Conservation (phyloP, 2,888 invertebrate species). For the Elysia crispata region DNA sequence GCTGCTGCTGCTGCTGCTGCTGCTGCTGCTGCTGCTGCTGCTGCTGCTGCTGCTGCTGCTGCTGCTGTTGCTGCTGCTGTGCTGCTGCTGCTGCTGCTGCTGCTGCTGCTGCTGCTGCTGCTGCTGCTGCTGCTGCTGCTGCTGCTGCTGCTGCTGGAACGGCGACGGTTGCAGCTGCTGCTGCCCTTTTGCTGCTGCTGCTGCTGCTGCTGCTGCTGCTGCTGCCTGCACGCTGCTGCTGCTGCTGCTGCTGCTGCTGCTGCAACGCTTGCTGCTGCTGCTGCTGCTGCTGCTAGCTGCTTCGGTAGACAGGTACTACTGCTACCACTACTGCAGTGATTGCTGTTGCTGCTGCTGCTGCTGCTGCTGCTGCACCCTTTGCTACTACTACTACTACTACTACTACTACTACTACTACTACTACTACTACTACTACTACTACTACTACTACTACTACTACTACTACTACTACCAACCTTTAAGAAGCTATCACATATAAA, state of each 20-base stretch:
- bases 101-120: conserved; percentile 14
- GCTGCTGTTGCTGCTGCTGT: conserved; percentile 28
- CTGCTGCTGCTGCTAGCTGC: too few species aligned
- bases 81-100: not conserved
- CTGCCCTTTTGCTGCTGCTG: too few species aligned
- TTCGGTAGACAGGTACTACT: too few species aligned
- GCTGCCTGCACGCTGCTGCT: too few species aligned
- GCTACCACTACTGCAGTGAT: too few species aligned
- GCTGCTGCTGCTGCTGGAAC: not conserved
- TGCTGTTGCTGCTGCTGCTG: not conserved
- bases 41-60: conserved; percentile 26
- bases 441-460: conserved; percentile 35
- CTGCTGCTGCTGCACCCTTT: conserved; percentile 6
- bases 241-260: too few species aligned
- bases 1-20: not conserved
- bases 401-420: conserved; percentile 34
- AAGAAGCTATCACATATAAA: not conserved
- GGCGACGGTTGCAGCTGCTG: too few species aligned
- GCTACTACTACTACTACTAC: conserved; percentile 34
- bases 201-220: too few species aligned
- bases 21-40: conserved; percentile 22
- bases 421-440: conserved; percentile 30
- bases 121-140: not conserved
- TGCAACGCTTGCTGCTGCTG: too few species aligned
- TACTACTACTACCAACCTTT: too few species aligned